These are phyloP conservation scores for Aurelia sp. DNA, from an alignment of 30 jellyfish, hydroid and myxozoan species.

Conservation along the genomic window DNA sequence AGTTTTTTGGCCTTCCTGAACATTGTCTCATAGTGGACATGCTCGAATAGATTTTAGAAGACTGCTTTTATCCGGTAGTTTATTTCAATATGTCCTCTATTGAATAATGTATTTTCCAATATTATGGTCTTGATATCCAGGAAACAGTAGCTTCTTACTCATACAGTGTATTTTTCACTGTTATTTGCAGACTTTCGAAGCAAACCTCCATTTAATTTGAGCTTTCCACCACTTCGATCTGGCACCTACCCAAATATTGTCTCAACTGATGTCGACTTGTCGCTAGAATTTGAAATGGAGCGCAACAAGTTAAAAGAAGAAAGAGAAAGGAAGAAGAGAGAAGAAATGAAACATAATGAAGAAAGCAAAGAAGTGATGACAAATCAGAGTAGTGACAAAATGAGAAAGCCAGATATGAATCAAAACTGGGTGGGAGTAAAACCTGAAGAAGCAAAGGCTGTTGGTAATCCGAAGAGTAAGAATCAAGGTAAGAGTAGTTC, in stretches of 20 bases:
- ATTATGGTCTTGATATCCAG: too few relatives aligned
- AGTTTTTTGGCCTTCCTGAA: too few relatives aligned
- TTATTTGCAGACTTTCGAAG: slow-evolving; percentile 6
- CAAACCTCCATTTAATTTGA: slow-evolving; percentile 20
- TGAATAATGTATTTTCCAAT: too few relatives aligned
- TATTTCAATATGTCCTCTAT: too few relatives aligned
- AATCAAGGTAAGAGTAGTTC: slow-evolving; percentile 5
- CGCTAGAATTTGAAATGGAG: slow-evolving; percentile 71
- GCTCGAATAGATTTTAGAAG: too few relatives aligned
- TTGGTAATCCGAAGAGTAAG: slow-evolving; percentile 17
- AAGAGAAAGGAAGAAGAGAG: slow-evolving; percentile 65
- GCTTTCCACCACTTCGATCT: slow-evolving; percentile 79
- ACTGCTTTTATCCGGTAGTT: too few relatives aligned
- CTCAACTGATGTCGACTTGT: slow-evolving; percentile 49
- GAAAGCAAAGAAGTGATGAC: neutral
- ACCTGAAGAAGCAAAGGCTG: neutral
- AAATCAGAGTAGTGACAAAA: neutral
- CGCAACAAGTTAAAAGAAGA: slow-evolving; percentile 59
- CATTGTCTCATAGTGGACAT: too few relatives aligned
- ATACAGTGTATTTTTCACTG: too few relatives aligned
- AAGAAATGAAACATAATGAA: slow-evolving; percentile 19
- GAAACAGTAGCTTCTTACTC: too few relatives aligned
- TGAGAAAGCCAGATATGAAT: neutral
- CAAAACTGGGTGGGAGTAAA: slow-evolving; percentile 2
- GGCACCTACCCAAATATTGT: slow-evolving; percentile 82